Evolutionary conservation across 2,113 vertebrate genomes (phyloP).

Genomic region (Aptenodytes patagonicus): DNA sequence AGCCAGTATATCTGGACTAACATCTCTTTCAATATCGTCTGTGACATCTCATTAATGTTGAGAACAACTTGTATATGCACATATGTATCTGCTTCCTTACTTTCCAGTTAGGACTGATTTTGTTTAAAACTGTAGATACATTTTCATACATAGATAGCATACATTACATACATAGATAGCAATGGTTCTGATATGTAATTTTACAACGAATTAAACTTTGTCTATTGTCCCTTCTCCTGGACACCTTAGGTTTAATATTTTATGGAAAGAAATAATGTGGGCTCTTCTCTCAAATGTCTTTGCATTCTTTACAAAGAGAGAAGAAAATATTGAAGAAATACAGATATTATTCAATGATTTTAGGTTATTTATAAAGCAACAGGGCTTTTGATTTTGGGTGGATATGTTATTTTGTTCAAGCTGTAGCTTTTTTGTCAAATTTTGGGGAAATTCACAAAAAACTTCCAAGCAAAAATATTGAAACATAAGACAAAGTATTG

Average conservation of each 20-base stretch:
- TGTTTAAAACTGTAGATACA: not conserved
- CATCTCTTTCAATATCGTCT: not conserved
- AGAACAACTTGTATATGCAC: not conserved
- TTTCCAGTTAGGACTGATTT: not conserved
- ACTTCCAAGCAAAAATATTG: not conserved
- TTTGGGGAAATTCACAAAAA: not conserved
- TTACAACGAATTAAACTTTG: not conserved
- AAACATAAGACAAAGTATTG: not conserved
- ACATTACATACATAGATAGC: not conserved
- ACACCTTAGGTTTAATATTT: not conserved
- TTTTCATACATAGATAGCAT: not conserved
- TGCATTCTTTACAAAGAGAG: not conserved
- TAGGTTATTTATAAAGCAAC: not conserved
- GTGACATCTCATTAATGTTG: not conserved
- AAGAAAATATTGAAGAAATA: not conserved
- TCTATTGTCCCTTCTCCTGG: not conserved
- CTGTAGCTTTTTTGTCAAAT: not conserved
- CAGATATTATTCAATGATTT: not conserved
- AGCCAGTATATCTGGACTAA: not conserved
- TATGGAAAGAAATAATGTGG: not conserved
- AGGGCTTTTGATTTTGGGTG: not conserved
- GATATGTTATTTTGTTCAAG: not conserved
- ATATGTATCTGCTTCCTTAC: not conserved
- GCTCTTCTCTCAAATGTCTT: not conserved
- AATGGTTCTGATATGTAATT: not conserved